Evolutionary conservation across 2,797 vertebrate species (phyloP), one percentile per base, ranked within the genome.

Genomic region (Falco peregrinus): DNA sequence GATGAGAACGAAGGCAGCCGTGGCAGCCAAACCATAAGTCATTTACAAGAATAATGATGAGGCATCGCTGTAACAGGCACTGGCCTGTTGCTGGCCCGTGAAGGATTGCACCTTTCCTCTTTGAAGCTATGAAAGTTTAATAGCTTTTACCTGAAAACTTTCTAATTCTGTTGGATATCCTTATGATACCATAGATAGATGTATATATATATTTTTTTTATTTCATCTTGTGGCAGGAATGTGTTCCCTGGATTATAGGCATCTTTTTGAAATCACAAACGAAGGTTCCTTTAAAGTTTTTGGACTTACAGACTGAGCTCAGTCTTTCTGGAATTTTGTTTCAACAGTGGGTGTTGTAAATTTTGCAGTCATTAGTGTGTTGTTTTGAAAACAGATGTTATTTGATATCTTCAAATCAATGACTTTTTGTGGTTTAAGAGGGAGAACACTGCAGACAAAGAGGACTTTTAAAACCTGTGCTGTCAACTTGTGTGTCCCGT

Each of bases 321-420:
- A 84, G 39, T 35, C 54, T 90, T 83, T 47, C 51, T 0, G 4
- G 37, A 65, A 29, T 82, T 53, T 82, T 45, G 53, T 81, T 95
- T 94, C 73, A 84, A 26, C 91, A 53, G 54, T 76, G 90, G 47
- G 79, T 84, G 84, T 73, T 89, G 65, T 37, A 73, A 65, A 78
- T 87, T 83, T 93, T 91, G 73, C 56, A 93, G 84, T 61, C 43
- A 18, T 89, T 89, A 74, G 25, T 22, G n/a, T 56, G 56, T 43
- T 89, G 84, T 91, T 93, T 86, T 53, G 92, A 67, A 94, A 95
- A 88, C 79, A 91, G 84, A 65, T 13, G 41, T 59, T 78, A 61
- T 26, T 73, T 76, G 76, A 6, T 78, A 56, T 39, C 48, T 92
- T 68, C 13, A 29, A 59, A 79, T 87, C 65, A 76, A 74, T 84